Conservation (phyloP, 1,140 invertebrate genomes). For the Chironomus striatipennis region DNA sequence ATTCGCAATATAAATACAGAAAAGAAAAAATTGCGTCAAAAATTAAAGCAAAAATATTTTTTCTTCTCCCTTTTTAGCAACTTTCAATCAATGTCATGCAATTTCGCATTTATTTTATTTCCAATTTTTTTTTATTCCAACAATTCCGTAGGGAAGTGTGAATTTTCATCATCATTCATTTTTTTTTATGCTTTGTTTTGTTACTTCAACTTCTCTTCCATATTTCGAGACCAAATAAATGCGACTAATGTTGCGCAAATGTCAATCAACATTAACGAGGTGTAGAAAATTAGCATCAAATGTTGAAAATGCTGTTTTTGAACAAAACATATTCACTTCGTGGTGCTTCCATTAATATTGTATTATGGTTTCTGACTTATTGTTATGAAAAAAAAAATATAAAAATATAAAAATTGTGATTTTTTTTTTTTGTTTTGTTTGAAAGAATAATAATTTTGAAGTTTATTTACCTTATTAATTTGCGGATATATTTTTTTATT, state of each 20-base stretch:
- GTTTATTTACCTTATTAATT: not conserved
- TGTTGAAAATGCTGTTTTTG: not conserved
- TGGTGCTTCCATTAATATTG: not conserved
- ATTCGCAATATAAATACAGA: no score
- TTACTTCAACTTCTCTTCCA: not conserved
- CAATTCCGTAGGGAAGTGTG: not conserved
- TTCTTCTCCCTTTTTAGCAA: not conserved
- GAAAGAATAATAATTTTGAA: not conserved
- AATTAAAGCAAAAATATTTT: not conserved
- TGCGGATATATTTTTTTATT: no score
- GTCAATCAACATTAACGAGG: constrained; percentile 12
- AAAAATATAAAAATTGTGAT: no score
- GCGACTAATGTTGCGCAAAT: constrained; percentile 11
- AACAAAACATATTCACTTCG: constrained; percentile 15
- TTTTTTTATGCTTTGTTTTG: not conserved
- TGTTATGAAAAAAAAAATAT: no score
- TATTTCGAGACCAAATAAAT: not conserved
- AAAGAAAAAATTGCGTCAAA: not conserved
- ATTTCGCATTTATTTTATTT: not conserved
- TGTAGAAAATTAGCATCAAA: not conserved
- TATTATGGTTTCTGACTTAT: no score
- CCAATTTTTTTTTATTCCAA: not conserved
- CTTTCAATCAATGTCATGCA: not conserved
- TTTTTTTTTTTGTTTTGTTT: not conserved
- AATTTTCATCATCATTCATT: not conserved